Conservation (phyloP, 2,888 invertebrate species). For the Hipparchia sbordonii region DNA sequence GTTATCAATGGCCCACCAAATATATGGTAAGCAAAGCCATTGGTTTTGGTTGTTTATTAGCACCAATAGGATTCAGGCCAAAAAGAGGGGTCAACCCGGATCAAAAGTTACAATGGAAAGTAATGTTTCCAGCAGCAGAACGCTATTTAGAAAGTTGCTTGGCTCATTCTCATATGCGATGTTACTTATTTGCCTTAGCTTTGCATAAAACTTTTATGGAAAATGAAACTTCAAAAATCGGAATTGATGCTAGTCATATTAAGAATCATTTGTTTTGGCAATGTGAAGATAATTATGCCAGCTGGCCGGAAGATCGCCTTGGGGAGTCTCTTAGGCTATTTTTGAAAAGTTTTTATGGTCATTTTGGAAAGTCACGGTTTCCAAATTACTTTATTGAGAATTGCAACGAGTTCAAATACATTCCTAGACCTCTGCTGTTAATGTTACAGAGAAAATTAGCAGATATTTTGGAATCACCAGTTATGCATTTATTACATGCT, state of each 20-base stretch:
- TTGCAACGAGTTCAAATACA: slow-evolving; percentile 88
- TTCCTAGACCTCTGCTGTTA: slow-evolving; percentile 84
- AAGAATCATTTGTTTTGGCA: slow-evolving; percentile 90
- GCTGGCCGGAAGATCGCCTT: slow-evolving; percentile 89
- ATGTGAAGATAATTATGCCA: slow-evolving; percentile 87
- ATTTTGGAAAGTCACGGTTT: slow-evolving; percentile 84
- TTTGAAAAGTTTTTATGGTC: slow-evolving; percentile 84
- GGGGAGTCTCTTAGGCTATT: slow-evolving; percentile 86
- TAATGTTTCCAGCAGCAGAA: slow-evolving; percentile 90
- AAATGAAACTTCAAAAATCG: slow-evolving; percentile 84
- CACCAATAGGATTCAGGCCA: slow-evolving; percentile 87
- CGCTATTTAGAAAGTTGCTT: slow-evolving; percentile 88
- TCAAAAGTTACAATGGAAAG: slow-evolving; percentile 89
- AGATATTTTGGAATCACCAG: slow-evolving; percentile 87
- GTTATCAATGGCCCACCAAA: slow-evolving; percentile 87
- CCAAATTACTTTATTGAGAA: slow-evolving; percentile 89
- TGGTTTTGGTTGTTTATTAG: slow-evolving; percentile 86
- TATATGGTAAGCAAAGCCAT: slow-evolving; percentile 86
- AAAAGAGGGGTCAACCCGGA: slow-evolving; percentile 84
- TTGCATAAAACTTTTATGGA: slow-evolving; percentile 89
- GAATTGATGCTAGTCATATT: slow-evolving; percentile 87
- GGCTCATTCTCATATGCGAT: slow-evolving; percentile 87
- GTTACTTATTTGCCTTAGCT: slow-evolving; percentile 86
- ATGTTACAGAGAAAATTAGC: slow-evolving; percentile 86
- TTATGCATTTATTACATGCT: slow-evolving; percentile 87